Evolutionary conservation across 2,888 invertebrate species (phyloP), one percentile per base, ranked within the genome.

Genomic region (Conchocele bisecta): DNA sequence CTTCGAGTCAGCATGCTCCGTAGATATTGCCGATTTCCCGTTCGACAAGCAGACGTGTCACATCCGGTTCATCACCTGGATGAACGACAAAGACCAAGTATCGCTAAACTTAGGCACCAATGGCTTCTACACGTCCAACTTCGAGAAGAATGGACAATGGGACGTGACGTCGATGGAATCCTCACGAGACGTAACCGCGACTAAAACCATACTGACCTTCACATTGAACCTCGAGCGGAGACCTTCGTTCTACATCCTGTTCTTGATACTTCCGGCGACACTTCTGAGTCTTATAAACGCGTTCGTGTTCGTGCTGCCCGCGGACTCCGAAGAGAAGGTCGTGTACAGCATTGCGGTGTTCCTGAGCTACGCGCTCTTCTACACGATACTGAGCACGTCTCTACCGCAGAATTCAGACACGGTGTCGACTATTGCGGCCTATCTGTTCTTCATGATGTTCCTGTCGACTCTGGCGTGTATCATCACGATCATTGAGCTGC

Each of bases 1-100:
- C 1, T 82, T 82, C 20, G 57, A 76, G 22, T 75, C 82, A 0
- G 66, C 71, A 15, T 82, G 82, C 39, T 20, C 57, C 2, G 60
- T 82, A 1, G 67, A 82, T n/a, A 75, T 80, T 2, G 51, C 57
- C 24, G 71, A 69, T 35, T 82, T 80, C 42, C 82, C 82, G 0
- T 82, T 79, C 51, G 82, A 82, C 50, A 50, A 56, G 31, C 82
- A 82, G 42, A 68, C 59, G 0, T 82, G 82, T 41, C 63, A 77
- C 3, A 69, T 82, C 24, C 51, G 61, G 4, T 79, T 81, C 35
- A 58, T 75, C 9, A 64, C 69, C 15, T 81, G 79, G 69, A 75
- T 70, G 76, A 44, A 63, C 35, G 46, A 50, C 7, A 53, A 72
- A 20, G 50, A 48, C 6, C 51, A 76, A 41, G 63, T 66, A 4